Conservation (phyloP, 2,888 invertebrate species). For the Drosophila rubida region DNA sequence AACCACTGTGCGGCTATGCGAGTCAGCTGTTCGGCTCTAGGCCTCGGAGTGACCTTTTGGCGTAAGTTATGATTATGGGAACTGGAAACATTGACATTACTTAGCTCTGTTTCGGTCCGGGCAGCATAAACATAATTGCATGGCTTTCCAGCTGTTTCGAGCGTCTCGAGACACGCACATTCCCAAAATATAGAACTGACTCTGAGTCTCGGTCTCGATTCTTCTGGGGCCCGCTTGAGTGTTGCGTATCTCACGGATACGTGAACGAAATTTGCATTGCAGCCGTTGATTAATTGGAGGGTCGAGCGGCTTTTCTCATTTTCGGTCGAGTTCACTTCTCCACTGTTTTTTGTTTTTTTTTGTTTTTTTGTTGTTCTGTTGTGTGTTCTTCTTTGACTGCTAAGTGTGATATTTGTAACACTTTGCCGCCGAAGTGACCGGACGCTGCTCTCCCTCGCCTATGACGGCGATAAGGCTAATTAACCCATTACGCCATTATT, state of each 20-base stretch:
- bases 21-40: conserved; percentile 57
- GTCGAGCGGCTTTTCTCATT: conserved; percentile 14
- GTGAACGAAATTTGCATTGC: conserved; percentile 44
- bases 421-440: conserved; percentile 60
- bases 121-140: conserved; percentile 73
- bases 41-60: conserved; percentile 57
- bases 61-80: conserved; percentile 79
- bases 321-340: neutral
- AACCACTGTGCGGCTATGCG: conserved; percentile 52
- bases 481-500: conserved; percentile 78
- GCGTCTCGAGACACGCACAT: conserved; percentile 23
- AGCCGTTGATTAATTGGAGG: conserved; percentile 70
- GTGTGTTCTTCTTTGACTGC: conserved; percentile 32
- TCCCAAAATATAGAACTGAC: conserved; percentile 25
- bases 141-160: conserved; percentile 31
- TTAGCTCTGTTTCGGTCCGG: conserved; percentile 48
- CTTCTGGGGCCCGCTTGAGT: conserved; percentile 35
- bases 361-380: conserved; percentile 3
- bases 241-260: conserved; percentile 76
- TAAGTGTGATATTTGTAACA: conserved; percentile 82
- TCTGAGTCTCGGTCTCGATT: too few species aligned
- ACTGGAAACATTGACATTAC: conserved; percentile 77
- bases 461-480: conserved; percentile 71
- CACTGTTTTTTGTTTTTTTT: conserved; percentile 3
- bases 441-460: conserved; percentile 15